Evolutionary conservation across 2,113 vertebrate species (phyloP), one percentile per base, ranked within the genome.

Genomic region (Peromyscus leucopus): DNA sequence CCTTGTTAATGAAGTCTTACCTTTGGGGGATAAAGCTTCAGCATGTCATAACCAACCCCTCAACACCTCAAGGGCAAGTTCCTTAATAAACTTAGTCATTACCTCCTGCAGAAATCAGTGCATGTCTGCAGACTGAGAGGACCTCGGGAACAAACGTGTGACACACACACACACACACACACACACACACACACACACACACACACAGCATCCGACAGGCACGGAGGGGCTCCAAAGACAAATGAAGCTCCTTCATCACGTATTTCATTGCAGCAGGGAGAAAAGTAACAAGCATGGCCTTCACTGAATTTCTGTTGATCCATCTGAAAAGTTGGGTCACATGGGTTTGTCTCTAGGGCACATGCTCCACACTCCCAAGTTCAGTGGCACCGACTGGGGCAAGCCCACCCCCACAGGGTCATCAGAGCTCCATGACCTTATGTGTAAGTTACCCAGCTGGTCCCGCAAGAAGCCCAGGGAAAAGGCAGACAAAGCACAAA

Each of bases 401-500:
- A 90, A 76, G 1, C 8, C 28, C 36, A 24, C 36, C 63, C 9
- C 65, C 42, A 46, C 10, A 19, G 57, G 5, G 17, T 31, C 83
- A 65, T 69, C 16, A 26, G n/a, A 28, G 31, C 39, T n/a, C 48
- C 3, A 19, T 16, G 26, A 48, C 59, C 33, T 80, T 75, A 46
- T 42, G 17, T 87, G 6, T 65, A 59, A 57, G 36, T 36, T 72
- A 46, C 31, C n/a, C 48, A 75, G 16, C 89, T 89, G 5, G 48
- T 82, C 55, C 78, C 55, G 13, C 59, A 84, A 65, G 39, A 92
- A 87, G 12, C 13, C 76, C 4, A 31, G 31, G 63, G 9, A 8
- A 92, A 88, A 67, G 7, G 63, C 69, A n/a, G 87, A 82, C 7
- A 76, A 75, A 87, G 31, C 83, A 93, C 61, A 84, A 93, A 67